A percentile compares a stretch with the other conserved stretches of the same genome.
Conservation (phyloP, 2,888 invertebrate genomes). For the Polyploca ridens region DNA sequence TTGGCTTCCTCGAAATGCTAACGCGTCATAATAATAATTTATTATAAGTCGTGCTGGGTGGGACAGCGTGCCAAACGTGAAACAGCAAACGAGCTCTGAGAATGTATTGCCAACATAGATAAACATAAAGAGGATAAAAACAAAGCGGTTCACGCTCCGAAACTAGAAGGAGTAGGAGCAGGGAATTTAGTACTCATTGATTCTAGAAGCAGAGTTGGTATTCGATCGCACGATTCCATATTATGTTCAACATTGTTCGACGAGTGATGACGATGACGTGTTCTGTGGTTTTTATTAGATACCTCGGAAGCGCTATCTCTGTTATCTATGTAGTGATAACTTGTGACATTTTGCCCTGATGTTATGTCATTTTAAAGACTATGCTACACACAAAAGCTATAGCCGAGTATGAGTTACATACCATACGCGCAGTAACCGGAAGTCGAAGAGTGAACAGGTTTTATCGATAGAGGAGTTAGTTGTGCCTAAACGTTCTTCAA, state of each 20-base stretch:
- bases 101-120: background rate
- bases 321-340: slow-evolving; percentile 32
- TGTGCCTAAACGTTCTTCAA: too few relatives aligned
- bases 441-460: background rate
- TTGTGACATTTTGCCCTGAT: slow-evolving; percentile 26
- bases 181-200: too few relatives aligned
- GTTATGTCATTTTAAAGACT: slow-evolving; percentile 26
- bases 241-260: background rate
- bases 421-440: background rate
- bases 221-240: background rate
- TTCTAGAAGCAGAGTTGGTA: too few relatives aligned
- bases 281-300: slow-evolving; percentile 16
- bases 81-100: background rate
- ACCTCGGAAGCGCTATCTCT: slow-evolving; percentile 26
- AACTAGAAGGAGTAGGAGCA: too few relatives aligned
- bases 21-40: slow-evolving; percentile 3
- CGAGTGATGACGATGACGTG: background rate
- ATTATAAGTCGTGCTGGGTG: background rate
- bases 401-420: slow-evolving; percentile 14
- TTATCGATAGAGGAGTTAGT: background rate
- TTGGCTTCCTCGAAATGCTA: slow-evolving; percentile 7
- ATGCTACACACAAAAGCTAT: slow-evolving; percentile 23
- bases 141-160: too few relatives aligned
- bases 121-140: too few relatives aligned
- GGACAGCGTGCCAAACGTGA: background rate